Conservation (phyloP, 2,888 invertebrate genomes). For the Diarsia mendica region DNA sequence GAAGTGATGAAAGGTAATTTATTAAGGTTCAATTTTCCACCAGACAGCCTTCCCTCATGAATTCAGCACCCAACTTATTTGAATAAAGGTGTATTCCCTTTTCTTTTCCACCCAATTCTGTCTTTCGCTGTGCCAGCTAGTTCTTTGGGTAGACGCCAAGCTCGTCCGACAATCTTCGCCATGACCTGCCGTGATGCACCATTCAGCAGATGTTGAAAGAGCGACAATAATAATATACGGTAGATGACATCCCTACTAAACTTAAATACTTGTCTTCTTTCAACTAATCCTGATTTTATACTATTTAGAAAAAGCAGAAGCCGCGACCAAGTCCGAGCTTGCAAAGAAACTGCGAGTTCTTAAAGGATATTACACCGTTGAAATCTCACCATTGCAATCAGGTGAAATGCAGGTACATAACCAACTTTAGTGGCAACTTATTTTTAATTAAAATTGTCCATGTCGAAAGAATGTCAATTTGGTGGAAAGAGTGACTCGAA, state of each 20-base stretch:
- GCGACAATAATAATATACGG: too few relatives aligned
- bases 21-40: not conserved
- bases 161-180: not conserved
- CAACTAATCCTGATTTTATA: not conserved
- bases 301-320: slow-evolving; percentile 77
- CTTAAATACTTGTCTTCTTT: not conserved
- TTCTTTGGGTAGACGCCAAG: not conserved
- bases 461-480: not conserved
- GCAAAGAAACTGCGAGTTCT: slow-evolving; percentile 77
- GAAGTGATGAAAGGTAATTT: slow-evolving; percentile 74
- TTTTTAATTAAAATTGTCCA: not conserved
- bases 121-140: not conserved
- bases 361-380: slow-evolving; percentile 82
- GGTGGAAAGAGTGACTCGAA: not conserved
- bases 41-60: not conserved
- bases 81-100: not conserved
- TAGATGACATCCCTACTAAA: too few relatives aligned
- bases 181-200: not conserved
- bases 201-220: not conserved
- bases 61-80: not conserved
- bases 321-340: slow-evolving; percentile 75
- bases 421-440: not conserved
- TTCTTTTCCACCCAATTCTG: not conserved
- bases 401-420: slow-evolving; percentile 75
- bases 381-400: slow-evolving; percentile 78